Evolutionary conservation across 2,888 invertebrate species (phyloP).

Genomic region (Pandemis heparana): DNA sequence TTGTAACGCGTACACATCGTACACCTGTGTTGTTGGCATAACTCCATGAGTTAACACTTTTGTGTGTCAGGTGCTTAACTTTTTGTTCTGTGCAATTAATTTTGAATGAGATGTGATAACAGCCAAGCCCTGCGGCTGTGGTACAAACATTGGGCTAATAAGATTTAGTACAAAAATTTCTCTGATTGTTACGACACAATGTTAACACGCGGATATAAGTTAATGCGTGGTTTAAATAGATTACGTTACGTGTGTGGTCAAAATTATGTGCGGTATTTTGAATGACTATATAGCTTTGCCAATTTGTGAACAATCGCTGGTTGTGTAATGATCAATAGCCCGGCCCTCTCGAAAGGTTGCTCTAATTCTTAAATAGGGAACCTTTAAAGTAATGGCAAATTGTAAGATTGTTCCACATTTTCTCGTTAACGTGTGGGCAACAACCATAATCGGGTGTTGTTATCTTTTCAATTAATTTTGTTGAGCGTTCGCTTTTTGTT

Average conservation of each 20-base stretch:
- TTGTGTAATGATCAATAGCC: slow-evolving; percentile 61
- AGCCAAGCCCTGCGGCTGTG: slow-evolving; percentile 15
- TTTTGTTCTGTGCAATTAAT: slow-evolving; percentile 31
- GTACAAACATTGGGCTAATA: slow-evolving; percentile 17
- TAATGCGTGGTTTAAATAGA: slow-evolving; percentile 21
- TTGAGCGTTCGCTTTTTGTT: neutral
- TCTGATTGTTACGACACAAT: slow-evolving; percentile 24
- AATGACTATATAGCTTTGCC: slow-evolving; percentile 49
- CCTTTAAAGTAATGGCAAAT: slow-evolving; percentile 38
- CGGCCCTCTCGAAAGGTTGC: slow-evolving; percentile 58
- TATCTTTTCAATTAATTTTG: slow-evolving; percentile 31
- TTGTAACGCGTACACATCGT: neutral
- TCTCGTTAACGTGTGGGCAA: slow-evolving; percentile 30
- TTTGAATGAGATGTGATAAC: slow-evolving; percentile 26
- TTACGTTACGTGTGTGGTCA: slow-evolving; percentile 36
- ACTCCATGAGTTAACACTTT: slow-evolving; percentile 33
- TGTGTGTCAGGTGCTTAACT: slow-evolving; percentile 16
- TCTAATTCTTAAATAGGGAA: slow-evolving; percentile 49
- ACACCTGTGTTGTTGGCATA: slow-evolving; percentile 15
- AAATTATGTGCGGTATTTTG: slow-evolving; percentile 43
- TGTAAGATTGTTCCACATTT: slow-evolving; percentile 33
- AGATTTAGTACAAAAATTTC: slow-evolving; percentile 28
- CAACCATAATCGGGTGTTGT: slow-evolving; percentile 23
- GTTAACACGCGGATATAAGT: slow-evolving; percentile 10
- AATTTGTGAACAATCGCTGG: slow-evolving; percentile 64